A percentile compares a stretch with the other conserved stretches of the same genome.
Evolutionary conservation across 2,113 vertebrate genomes (phyloP).

Genomic region (Tinamus guttatus): DNA sequence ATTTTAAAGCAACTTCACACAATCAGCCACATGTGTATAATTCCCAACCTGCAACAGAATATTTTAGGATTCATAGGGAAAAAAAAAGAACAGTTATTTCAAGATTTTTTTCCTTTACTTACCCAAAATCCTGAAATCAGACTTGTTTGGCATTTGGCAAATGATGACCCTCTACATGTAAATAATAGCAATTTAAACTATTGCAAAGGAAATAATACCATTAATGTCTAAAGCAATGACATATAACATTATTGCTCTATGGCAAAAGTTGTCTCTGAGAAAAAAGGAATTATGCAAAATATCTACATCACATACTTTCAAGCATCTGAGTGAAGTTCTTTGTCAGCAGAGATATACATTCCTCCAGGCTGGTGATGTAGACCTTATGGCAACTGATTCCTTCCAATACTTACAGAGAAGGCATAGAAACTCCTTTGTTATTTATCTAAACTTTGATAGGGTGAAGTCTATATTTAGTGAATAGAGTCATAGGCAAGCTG

Average conservation of each 20-base stretch:
- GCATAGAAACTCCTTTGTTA: no score
- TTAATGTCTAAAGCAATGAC: background rate
- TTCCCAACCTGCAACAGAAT: background rate
- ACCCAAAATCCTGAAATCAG: background rate
- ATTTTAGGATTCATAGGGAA: background rate
- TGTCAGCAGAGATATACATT: background rate
- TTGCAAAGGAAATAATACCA: background rate
- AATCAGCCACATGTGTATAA: background rate
- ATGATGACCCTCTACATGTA: background rate
- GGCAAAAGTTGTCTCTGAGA: background rate
- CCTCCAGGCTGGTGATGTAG: background rate
- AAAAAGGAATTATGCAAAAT: background rate
- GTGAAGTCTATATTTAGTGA: background rate
- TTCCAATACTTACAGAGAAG: background rate
- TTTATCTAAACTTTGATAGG: background rate
- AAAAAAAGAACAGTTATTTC: background rate
- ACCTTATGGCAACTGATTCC: background rate
- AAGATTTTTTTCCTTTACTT: background rate
- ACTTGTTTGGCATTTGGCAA: background rate
- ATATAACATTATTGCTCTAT: background rate
- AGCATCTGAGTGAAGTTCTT: background rate
- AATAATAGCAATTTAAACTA: background rate
- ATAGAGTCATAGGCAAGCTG: background rate
- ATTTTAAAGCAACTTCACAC: constrained; percentile 30
- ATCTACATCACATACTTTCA: background rate